phyloP scores from a whole-genome alignment of 1,140 invertebrate genomes.

The Cydia pomonella region DNA sequence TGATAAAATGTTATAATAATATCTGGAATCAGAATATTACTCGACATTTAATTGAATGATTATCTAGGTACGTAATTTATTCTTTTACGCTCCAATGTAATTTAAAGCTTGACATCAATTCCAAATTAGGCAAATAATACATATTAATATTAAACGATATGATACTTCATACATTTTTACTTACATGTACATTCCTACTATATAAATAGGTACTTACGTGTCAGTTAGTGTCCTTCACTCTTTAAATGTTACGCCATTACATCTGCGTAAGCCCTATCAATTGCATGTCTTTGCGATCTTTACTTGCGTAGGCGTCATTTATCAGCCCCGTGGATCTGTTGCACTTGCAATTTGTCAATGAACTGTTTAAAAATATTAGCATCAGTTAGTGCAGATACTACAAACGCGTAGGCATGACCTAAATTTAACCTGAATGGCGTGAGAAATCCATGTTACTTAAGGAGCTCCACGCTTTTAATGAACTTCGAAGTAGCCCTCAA shows the following conservation, averaged over 20 bases:
- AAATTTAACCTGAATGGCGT: slow-evolving; percentile 40
- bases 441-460: slow-evolving; percentile 34
- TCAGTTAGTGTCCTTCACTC: neutral
- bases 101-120: too few relatives aligned
- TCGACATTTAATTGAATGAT: too few relatives aligned
- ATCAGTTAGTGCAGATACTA: slow-evolving; percentile 47
- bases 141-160: too few relatives aligned
- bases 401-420: slow-evolving; percentile 54
- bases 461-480: neutral
- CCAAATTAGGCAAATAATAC: too few relatives aligned
- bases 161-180: too few relatives aligned
- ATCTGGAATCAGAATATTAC: too few relatives aligned
- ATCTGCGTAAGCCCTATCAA: slow-evolving; percentile 3
- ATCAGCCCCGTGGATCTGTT: slow-evolving; percentile 35
- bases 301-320: slow-evolving; percentile 4
- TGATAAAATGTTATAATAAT: neutral
- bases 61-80: too few relatives aligned
- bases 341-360: slow-evolving; percentile 47
- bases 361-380: slow-evolving; percentile 53
- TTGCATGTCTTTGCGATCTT: neutral
- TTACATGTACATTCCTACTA: too few relatives aligned
- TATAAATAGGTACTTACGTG: neutral
- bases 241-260: neutral
- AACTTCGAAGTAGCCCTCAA: neutral
- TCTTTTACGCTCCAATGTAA: too few relatives aligned